Conservation (phyloP, 2,888 invertebrate genomes). For the Acanthoscelides obtectus region DNA sequence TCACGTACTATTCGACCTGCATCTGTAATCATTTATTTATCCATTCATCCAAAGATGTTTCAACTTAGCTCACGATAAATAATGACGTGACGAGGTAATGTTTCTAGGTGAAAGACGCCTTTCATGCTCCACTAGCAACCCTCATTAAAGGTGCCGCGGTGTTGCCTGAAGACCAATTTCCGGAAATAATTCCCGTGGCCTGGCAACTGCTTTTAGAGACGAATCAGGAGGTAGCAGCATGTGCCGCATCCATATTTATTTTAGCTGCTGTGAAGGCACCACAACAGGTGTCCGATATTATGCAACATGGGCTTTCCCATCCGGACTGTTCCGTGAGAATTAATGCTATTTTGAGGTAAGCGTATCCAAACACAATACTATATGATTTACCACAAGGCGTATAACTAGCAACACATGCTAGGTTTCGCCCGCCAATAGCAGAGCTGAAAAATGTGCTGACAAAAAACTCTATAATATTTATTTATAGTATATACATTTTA, state of each 20-base stretch:
- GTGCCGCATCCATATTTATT: constrained; percentile 86
- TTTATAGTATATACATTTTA: constrained; percentile 29
- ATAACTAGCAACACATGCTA: background rate
- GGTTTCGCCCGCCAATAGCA: background rate
- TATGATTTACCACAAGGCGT: no score
- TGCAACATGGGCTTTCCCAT: constrained; percentile 84
- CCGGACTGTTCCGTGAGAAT: constrained; percentile 77
- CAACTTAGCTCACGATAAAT: no score
- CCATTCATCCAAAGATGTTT: no score
- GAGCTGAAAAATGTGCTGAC: no score
- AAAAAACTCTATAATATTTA: background rate
- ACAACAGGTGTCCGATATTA: constrained; percentile 80
- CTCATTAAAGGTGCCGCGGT: constrained; percentile 88
- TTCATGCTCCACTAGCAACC: constrained; percentile 83
- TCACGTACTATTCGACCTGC: no score
- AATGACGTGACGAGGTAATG: no score
- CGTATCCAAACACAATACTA: no score
- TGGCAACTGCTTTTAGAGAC: constrained; percentile 93
- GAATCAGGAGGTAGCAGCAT: constrained; percentile 82
- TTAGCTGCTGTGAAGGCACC: constrained; percentile 90
- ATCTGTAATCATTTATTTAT: no score
- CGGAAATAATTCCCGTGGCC: constrained; percentile 84
- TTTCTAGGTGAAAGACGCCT: constrained; percentile 74
- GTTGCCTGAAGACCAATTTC: constrained; percentile 80
- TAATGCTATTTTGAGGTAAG: constrained; percentile 70